Evolutionary conservation across 2,113 vertebrate species (phyloP).

Genomic region (Ptyas mucosa): DNA sequence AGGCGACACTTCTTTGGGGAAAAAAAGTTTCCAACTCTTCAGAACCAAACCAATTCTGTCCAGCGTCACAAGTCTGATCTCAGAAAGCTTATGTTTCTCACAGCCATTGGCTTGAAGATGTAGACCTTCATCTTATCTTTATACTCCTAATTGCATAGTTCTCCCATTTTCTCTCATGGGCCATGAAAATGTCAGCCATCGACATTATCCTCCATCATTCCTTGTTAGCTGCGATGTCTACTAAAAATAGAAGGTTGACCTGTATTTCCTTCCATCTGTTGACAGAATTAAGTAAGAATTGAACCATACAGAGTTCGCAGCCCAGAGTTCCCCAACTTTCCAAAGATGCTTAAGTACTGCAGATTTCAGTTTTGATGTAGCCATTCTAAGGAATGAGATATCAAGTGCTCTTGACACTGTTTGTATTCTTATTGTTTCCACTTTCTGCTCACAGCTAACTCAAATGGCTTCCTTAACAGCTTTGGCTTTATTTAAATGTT

Average conservation of each 20-base stretch:
- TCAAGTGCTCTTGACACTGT: background rate
- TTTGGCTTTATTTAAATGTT: slow-evolving; percentile 9
- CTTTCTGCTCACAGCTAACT: slow-evolving; percentile 1
- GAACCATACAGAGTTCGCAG: slow-evolving; percentile 35
- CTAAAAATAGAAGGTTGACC: slow-evolving; percentile 54
- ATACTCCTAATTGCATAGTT: background rate
- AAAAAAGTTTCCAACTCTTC: background rate
- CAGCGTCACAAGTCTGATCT: background rate
- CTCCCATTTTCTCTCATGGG: background rate
- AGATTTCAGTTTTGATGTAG: slow-evolving; percentile 29
- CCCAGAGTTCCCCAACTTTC: slow-evolving; percentile 30
- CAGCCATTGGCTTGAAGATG: background rate
- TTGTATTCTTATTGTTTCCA: slow-evolving; percentile 20
- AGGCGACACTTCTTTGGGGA: too few species aligned
- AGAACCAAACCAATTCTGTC: background rate
- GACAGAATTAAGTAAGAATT: slow-evolving; percentile 56
- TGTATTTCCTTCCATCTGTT: slow-evolving; percentile 46
- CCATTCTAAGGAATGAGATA: slow-evolving; percentile 14
- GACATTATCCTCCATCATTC: slow-evolving; percentile 41
- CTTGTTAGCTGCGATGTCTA: slow-evolving; percentile 51
- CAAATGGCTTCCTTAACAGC: background rate
- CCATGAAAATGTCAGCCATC: slow-evolving; percentile 38
- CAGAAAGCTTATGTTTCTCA: background rate
- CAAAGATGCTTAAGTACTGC: slow-evolving; percentile 18
- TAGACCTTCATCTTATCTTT: slow-evolving; percentile 29